A percentile compares a stretch with the other conserved stretches of the same genome.
phyloP scores from a whole-genome alignment of 2,888 invertebrate species.

The Mayetiola destructor region DNA sequence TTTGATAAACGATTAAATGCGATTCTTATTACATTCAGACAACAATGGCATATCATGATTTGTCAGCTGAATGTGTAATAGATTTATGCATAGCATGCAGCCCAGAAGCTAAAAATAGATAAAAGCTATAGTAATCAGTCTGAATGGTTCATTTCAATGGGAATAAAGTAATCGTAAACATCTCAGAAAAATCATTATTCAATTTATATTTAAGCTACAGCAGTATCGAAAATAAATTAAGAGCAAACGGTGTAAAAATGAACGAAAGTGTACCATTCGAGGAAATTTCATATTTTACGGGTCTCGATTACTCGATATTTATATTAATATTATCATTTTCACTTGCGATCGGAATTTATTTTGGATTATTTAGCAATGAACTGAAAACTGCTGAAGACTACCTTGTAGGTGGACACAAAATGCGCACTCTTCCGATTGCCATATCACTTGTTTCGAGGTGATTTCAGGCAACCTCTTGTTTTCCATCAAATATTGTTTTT shows the following conservation, averaged over 20 bases:
- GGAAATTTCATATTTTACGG: constrained; percentile 21
- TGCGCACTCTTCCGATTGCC: constrained; percentile 45
- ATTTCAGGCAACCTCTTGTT: not conserved
- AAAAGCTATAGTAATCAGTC: too few species aligned
- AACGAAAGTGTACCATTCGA: not conserved
- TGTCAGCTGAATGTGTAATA: too few species aligned
- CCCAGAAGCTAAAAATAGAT: too few species aligned
- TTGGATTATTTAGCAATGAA: constrained; percentile 38
- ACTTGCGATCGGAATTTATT: constrained; percentile 42
- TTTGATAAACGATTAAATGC: too few species aligned
- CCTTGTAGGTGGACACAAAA: constrained; percentile 41
- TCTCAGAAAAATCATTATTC: not conserved
- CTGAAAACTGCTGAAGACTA: constrained; percentile 41
- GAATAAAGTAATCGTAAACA: too few species aligned
- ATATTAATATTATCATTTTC: constrained; percentile 38
- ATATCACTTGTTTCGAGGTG: constrained; percentile 47
- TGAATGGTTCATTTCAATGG: too few species aligned
- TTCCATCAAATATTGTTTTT: too few species aligned
- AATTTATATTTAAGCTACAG: not conserved
- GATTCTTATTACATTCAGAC: too few species aligned
- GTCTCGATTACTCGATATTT: constrained; percentile 42
- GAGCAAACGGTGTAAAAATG: too few species aligned
- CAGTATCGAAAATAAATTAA: too few species aligned
- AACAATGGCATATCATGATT: too few species aligned
- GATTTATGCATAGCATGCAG: too few species aligned